Conservation (phyloP, 2,888 invertebrate species). For the Drosophila maculinotata region DNA sequence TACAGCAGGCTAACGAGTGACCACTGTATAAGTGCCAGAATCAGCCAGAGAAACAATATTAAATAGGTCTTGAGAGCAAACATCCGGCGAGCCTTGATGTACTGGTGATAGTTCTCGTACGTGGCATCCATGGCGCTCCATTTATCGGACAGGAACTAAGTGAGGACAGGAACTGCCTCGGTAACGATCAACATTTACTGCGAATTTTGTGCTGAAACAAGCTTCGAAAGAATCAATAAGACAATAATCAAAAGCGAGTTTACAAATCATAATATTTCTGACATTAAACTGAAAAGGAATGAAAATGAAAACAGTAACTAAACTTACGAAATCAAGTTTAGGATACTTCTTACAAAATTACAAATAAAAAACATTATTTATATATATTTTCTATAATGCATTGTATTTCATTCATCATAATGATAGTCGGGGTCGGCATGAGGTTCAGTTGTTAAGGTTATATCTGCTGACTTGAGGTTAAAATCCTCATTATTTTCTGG, state of each 20-base stretch:
- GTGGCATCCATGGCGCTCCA: conserved; percentile 33
- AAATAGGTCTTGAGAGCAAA: conserved; percentile 43
- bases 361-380: background rate
- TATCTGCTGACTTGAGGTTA: background rate
- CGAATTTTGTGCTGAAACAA: conserved; percentile 4
- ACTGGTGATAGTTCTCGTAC: conserved; percentile 14
- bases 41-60: conserved; percentile 38
- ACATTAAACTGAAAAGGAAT: conserved; percentile 21
- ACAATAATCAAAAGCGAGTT: conserved; percentile 9
- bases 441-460: background rate
- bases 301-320: background rate
- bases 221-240: background rate
- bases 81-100: conserved; percentile 31
- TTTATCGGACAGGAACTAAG: conserved; percentile 2
- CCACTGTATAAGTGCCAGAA: conserved; percentile 54
- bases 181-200: conserved; percentile 1
- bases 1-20: conserved; percentile 27
- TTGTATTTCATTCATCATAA: background rate
- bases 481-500: too few relatives aligned
- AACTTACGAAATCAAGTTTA: too few relatives aligned
- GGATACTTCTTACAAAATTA: too few relatives aligned
- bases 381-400: background rate
- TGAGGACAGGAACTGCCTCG: background rate
- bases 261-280: conserved; percentile 8
- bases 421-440: background rate